These are phyloP conservation scores for Gallinago media DNA, from an alignment of 2,113 vertebrate species.

Conservation along the genomic window DNA sequence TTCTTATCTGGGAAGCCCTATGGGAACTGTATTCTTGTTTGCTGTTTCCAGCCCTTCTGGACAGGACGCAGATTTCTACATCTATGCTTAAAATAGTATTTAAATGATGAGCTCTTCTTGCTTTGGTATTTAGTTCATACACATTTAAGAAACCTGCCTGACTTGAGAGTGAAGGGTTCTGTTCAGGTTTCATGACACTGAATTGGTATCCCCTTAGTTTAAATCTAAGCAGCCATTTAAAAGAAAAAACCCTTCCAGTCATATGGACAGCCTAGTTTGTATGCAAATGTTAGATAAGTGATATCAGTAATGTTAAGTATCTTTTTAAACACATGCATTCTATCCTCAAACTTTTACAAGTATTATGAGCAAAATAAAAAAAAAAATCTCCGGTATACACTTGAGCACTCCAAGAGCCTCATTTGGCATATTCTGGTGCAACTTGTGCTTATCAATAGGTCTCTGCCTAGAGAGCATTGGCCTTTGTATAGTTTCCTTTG, in stretches of 20 bases:
- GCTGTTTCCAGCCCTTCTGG: slow-evolving; percentile 30
- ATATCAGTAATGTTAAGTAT: background rate
- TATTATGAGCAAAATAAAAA: background rate
- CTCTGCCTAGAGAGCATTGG: background rate
- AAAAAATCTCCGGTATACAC: background rate
- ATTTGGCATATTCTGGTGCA: background rate
- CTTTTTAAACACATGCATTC: background rate
- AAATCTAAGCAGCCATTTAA: background rate
- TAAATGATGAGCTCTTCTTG: background rate
- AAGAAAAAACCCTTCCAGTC: background rate
- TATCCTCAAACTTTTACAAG: fast-evolving
- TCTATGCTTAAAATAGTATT: slow-evolving; percentile 47
- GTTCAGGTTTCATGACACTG: background rate
- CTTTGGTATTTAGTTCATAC: background rate
- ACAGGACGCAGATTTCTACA: slow-evolving; percentile 50
- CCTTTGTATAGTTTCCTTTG: background rate
- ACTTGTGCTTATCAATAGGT: background rate
- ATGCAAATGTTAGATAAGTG: fast-evolving
- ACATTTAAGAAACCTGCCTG: background rate
- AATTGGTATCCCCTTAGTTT: background rate
- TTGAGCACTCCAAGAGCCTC: background rate
- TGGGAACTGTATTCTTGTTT: slow-evolving; percentile 25
- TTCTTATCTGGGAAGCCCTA: background rate
- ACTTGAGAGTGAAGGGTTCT: background rate
- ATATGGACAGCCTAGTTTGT: background rate